Evolutionary conservation across 2,797 vertebrate genomes (phyloP).

Genomic region (Ceryle rudis): DNA sequence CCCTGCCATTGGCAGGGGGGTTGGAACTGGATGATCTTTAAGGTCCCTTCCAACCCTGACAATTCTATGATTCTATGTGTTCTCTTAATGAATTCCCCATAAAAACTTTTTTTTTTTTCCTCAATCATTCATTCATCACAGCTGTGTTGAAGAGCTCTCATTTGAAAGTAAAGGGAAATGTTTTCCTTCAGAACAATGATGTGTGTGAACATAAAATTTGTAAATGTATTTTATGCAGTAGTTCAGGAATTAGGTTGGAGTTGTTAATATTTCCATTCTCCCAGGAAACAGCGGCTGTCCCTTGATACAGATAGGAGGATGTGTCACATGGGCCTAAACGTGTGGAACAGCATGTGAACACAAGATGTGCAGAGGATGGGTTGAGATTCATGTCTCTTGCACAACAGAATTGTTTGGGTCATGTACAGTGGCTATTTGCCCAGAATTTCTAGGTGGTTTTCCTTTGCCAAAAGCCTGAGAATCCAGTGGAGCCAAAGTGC

Average conservation of each 20-base stretch:
- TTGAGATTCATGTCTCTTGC: background rate
- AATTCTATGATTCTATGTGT: background rate
- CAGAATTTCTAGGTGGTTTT: background rate
- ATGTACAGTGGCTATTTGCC: background rate
- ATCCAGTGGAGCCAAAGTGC: background rate
- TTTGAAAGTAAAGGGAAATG: background rate
- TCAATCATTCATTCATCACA: background rate
- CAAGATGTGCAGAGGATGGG: fast-evolving
- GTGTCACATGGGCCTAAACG: fast-evolving
- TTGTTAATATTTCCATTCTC: background rate
- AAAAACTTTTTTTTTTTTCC: background rate
- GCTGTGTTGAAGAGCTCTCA: background rate
- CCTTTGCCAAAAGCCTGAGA: background rate
- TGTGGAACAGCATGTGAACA: background rate
- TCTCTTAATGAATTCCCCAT: background rate
- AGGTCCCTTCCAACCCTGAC: too few species aligned
- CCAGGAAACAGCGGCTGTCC: background rate
- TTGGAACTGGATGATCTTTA: too few species aligned
- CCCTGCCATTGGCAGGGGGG: too few species aligned
- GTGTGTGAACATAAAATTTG: background rate
- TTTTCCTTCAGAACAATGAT: background rate
- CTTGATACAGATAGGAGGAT: background rate
- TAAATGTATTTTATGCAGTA: background rate
- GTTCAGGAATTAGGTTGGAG: background rate
- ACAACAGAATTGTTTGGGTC: background rate